Evolutionary conservation across 1,140 invertebrate genomes (phyloP).

Genomic region (Sweltsa coloradensis): DNA sequence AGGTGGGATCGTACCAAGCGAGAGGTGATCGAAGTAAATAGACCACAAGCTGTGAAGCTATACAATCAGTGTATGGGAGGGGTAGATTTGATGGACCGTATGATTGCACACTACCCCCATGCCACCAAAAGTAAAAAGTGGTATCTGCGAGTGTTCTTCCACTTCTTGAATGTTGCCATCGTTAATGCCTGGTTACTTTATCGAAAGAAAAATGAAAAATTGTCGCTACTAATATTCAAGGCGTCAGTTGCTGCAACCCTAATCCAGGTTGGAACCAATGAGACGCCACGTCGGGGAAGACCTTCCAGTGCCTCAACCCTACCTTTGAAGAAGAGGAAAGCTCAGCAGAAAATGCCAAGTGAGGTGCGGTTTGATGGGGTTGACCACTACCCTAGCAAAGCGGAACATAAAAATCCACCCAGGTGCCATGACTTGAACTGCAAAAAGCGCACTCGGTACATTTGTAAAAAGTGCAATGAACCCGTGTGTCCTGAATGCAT

Average conservation of each 20-base stretch:
- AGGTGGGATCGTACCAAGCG: slow-evolving; percentile 16
- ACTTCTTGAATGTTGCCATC: slow-evolving; percentile 20
- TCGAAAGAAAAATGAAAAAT: neutral
- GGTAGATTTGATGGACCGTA: slow-evolving; percentile 24
- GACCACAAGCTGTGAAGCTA: slow-evolving; percentile 19
- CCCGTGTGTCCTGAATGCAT: no score
- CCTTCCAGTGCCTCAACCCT: no score
- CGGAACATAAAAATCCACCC: no score
- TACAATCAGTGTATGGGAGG: slow-evolving; percentile 28
- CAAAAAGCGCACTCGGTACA: no score
- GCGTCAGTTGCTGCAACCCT: neutral
- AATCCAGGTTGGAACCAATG: neutral
- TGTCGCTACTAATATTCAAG: neutral
- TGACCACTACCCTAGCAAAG: no score
- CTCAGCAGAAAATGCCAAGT: no score
- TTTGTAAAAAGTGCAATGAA: no score
- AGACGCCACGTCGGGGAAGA: no score
- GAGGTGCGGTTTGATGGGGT: no score
- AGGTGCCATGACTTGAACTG: no score
- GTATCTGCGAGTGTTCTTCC: slow-evolving; percentile 21
- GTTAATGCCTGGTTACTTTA: slow-evolving; percentile 22
- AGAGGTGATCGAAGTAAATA: slow-evolving; percentile 15
- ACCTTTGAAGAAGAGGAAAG: no score
- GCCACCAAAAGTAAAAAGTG: slow-evolving; percentile 18
- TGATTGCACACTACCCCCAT: slow-evolving; percentile 21